Percentiles rank a stretch among this genome's conserved stretches.
phyloP scores from a whole-genome alignment of 2,888 invertebrate species.

The Dorcus hopei region DNA sequence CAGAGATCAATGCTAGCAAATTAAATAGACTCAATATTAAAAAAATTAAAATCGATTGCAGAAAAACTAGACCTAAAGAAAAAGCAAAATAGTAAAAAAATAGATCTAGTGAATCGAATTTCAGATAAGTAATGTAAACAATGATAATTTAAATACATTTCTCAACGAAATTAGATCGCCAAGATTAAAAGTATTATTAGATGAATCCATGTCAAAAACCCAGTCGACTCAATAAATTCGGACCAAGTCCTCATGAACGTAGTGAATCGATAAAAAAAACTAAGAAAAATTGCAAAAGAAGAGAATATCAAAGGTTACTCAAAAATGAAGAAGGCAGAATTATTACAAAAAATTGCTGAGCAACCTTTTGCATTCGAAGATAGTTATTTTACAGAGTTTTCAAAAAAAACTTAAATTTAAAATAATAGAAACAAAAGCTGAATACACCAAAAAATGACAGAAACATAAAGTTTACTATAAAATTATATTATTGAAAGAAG shows the following conservation, averaged over 20 bases:
- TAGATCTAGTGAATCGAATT: not conserved
- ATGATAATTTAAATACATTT: no score
- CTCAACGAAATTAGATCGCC: no score
- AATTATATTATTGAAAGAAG: no score
- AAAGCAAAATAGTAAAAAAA: slow-evolving; percentile 9
- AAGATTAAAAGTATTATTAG: not conserved
- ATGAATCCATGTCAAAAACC: not conserved
- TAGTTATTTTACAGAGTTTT: no score
- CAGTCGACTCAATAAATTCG: not conserved
- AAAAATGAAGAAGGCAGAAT: slow-evolving; percentile 6
- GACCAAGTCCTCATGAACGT: no score
- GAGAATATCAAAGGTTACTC: no score
- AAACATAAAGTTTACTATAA: no score
- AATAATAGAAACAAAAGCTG: no score
- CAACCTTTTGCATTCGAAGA: no score
- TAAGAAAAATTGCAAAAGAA: slow-evolving; percentile 11
- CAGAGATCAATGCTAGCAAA: slow-evolving; percentile 1
- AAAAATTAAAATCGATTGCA: slow-evolving; percentile 15
- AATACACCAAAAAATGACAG: not conserved
- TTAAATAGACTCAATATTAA: slow-evolving; percentile 16
- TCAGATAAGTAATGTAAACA: not conserved
- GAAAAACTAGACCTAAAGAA: slow-evolving; percentile 8
- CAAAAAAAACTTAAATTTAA: no score
- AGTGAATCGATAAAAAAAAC: not conserved
- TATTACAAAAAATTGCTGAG: no score